Evolutionary conservation across 2,888 invertebrate species (phyloP).

Genomic region (Drosophila kambysellisi): DNA sequence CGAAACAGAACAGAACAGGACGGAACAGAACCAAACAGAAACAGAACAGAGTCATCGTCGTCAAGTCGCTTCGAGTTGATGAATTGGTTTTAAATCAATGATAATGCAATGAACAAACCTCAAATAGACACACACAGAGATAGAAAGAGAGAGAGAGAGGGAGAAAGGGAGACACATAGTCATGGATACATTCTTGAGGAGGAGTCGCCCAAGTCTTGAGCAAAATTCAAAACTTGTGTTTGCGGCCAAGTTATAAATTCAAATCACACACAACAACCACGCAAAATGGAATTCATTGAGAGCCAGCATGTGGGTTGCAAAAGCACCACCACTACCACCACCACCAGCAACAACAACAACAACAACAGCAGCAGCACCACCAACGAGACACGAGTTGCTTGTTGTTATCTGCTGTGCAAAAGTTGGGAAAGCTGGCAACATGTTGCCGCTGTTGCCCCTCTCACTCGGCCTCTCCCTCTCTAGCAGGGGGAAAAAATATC

Average conservation of each 20-base stretch:
- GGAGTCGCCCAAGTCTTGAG: conserved; percentile 16
- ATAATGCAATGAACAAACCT: conserved; percentile 73
- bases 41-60: conserved; percentile 72
- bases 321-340: conserved; percentile 1
- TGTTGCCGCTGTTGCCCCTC: conserved; percentile 38
- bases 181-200: conserved; percentile 54
- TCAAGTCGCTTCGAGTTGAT: conserved; percentile 66
- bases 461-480: background rate
- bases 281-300: conserved; percentile 71
- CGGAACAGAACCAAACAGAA: conserved; percentile 34
- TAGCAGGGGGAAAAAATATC: conserved; percentile 63
- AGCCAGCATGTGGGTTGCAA: conserved; percentile 44
- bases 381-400: conserved; percentile 65
- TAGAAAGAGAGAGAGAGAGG: background rate
- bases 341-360: background rate
- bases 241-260: conserved; percentile 76
- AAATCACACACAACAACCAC: conserved; percentile 75
- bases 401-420: conserved; percentile 62
- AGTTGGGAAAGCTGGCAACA: conserved; percentile 53
- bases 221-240: conserved; percentile 48
- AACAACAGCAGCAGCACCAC: background rate
- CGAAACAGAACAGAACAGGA: conserved; percentile 45
- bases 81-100: conserved; percentile 81
- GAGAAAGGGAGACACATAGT: conserved; percentile 9
- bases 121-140: conserved; percentile 11